Conservation (phyloP, 2,888 invertebrate genomes). For the Allolobophora icterica region DNA sequence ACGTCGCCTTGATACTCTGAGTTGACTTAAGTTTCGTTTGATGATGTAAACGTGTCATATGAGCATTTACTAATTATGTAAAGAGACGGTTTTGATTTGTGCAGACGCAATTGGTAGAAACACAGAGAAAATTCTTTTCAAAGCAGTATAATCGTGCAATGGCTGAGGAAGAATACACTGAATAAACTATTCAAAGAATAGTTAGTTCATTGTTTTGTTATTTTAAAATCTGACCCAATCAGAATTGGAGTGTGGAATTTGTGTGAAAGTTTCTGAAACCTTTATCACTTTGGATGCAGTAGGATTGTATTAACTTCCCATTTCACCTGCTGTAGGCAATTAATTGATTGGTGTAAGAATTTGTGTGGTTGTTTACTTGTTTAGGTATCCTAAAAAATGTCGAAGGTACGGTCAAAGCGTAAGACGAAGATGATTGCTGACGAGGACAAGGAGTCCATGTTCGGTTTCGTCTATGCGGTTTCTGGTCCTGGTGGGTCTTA, state of each 20-base stretch:
- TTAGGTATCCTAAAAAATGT: background rate
- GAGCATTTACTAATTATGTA: background rate
- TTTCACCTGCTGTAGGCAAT: background rate
- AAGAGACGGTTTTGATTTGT: background rate
- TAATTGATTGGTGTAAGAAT: background rate
- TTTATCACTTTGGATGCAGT: background rate
- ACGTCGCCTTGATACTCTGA: background rate
- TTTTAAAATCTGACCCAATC: background rate
- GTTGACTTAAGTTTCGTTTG: background rate
- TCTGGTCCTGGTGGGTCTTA: conserved; percentile 78
- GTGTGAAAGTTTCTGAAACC: background rate
- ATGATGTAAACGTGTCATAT: background rate
- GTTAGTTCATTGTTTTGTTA: background rate
- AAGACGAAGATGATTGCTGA: conserved; percentile 25
- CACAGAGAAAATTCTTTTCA: too few species aligned
- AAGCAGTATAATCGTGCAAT: too few species aligned
- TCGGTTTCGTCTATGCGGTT: conserved; percentile 94
- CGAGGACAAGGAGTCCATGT: conserved; percentile 75
- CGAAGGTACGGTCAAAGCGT: background rate
- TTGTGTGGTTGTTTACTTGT: background rate
- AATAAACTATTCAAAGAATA: background rate
- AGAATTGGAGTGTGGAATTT: background rate
- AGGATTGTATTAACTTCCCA: background rate
- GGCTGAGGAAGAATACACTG: too few species aligned
- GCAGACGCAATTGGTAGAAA: background rate